Evolutionary conservation across 2,888 invertebrate species (phyloP).

Genomic region (Drosophila limbata): DNA sequence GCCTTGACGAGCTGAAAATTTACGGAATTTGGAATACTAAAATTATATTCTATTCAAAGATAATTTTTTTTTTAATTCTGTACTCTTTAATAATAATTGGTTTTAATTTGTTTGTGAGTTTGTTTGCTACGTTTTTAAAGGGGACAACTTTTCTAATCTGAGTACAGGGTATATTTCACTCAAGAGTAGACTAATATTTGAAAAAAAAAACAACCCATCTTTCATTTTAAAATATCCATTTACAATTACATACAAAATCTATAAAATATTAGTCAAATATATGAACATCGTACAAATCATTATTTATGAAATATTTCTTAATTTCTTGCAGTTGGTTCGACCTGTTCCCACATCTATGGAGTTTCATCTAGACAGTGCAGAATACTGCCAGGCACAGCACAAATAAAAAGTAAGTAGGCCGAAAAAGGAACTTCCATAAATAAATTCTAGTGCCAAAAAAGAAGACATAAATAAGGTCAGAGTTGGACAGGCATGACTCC

Average conservation of each 20-base stretch:
- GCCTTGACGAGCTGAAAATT: background rate
- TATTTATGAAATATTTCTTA: background rate
- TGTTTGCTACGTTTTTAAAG: background rate
- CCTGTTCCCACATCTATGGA: slow-evolving; percentile 97
- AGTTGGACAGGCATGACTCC: slow-evolving; percentile 7
- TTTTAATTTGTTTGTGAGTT: too few species aligned
- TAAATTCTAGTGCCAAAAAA: slow-evolving; percentile 23
- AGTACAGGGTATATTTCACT: background rate
- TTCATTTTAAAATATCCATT: background rate
- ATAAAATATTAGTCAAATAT: background rate
- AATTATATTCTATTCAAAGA: background rate
- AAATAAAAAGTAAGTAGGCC: slow-evolving; percentile 89
- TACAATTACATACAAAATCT: background rate
- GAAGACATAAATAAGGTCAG: slow-evolving; percentile 1
- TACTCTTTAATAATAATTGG: too few species aligned
- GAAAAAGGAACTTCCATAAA: slow-evolving; percentile 15
- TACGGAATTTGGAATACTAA: background rate
- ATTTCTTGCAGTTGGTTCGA: slow-evolving; percentile 92
- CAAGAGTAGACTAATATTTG: too few species aligned
- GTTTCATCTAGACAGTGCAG: slow-evolving; percentile 99
- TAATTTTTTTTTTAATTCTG: too few species aligned
- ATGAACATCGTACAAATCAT: background rate
- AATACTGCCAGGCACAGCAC: slow-evolving; percentile 99
- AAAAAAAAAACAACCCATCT: background rate
- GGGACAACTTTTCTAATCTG: background rate